Evolutionary conservation across 1,140 invertebrate species (phyloP).

Genomic region (Sitophilus oryzae): DNA sequence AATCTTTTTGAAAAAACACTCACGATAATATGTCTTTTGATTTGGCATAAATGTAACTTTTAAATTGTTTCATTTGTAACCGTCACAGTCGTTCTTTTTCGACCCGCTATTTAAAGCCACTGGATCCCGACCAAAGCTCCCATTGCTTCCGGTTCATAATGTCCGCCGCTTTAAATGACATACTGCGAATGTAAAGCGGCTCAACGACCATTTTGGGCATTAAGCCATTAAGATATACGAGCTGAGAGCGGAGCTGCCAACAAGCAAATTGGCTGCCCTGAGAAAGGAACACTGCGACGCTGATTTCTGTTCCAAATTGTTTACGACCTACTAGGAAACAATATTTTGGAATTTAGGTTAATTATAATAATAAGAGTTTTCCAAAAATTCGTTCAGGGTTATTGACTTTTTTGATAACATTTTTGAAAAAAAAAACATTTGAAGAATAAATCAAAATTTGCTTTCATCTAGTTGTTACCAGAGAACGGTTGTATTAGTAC

Average conservation of each 20-base stretch:
- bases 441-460: too few relatives aligned
- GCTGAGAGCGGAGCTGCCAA: background rate
- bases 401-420: too few relatives aligned
- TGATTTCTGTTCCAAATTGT: too few relatives aligned
- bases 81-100: background rate
- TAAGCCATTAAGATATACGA: background rate
- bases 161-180: background rate
- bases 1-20: too few relatives aligned
- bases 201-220: background rate
- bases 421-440: too few relatives aligned
- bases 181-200: background rate
- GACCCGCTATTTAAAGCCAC: background rate
- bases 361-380: too few relatives aligned
- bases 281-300: too few relatives aligned
- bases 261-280: background rate
- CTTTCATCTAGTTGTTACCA: too few relatives aligned
- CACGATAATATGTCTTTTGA: constrained; percentile 13
- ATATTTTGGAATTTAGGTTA: too few relatives aligned
- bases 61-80: background rate
- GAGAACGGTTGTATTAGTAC: too few relatives aligned
- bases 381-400: too few relatives aligned
- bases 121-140: background rate
- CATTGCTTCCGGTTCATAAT: background rate
- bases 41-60: background rate
- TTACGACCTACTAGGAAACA: too few relatives aligned